Percentiles rank a stretch among this genome's conserved stretches.
phyloP scores from a whole-genome alignment of 2,888 invertebrate genomes.

The Drosophila greeni region DNA sequence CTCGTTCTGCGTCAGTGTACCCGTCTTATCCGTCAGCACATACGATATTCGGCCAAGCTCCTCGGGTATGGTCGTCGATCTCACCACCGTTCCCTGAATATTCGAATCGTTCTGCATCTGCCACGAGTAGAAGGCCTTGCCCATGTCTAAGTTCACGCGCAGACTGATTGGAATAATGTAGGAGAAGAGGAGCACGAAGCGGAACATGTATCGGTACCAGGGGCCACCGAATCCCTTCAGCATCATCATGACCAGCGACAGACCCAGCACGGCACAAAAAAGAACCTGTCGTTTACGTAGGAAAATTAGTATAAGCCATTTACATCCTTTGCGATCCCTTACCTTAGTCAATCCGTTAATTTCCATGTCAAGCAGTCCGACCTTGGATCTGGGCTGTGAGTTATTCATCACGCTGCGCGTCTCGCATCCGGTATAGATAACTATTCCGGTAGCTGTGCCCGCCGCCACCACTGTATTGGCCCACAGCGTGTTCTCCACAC shows the following conservation, averaged over 20 bases:
- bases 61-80: conserved; percentile 99
- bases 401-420: conserved; percentile 99
- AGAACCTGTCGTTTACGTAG: conserved; percentile 81
- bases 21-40: conserved; percentile 98
- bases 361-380: conserved; percentile 96
- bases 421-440: conserved; percentile 97
- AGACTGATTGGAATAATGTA: conserved; percentile 99
- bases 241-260: conserved; percentile 96
- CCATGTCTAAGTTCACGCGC: conserved; percentile 98
- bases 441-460: conserved; percentile 95
- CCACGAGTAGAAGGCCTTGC: conserved; percentile 98
- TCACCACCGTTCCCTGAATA: conserved; percentile 95
- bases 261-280: conserved; percentile 92
- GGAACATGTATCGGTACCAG: conserved; percentile 97
- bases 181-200: conserved; percentile 97
- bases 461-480: conserved; percentile 99
- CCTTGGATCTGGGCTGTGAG: conserved; percentile 95
- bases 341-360: conserved; percentile 97
- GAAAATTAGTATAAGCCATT: not conserved
- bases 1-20: conserved; percentile 98
- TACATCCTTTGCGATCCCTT: not conserved
- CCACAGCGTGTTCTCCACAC: conserved; percentile 98
- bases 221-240: conserved; percentile 97
- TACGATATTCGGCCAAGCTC: conserved; percentile 98
- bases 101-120: conserved; percentile 95